Conservation (phyloP, 2,113 vertebrate genomes). For the Pimephales promelas region DNA sequence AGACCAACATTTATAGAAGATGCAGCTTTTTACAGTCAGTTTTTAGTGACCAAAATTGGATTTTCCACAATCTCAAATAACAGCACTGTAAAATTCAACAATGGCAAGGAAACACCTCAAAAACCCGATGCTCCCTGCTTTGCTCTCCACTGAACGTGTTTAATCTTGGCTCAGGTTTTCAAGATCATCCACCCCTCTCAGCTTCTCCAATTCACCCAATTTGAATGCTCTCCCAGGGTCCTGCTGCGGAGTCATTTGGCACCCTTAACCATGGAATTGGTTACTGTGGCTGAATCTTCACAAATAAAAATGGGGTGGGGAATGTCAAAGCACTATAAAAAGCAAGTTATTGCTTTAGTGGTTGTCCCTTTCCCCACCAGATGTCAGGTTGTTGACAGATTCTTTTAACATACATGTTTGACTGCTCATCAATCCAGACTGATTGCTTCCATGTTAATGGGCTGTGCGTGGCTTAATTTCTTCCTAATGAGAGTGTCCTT, state of each 20-base stretch:
- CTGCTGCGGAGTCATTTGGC: conserved; percentile 30
- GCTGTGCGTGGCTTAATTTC: conserved; percentile 59
- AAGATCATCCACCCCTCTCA: conserved; percentile 57
- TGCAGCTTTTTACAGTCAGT: not conserved
- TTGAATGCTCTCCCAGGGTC: conserved; percentile 58
- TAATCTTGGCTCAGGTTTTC: conserved; percentile 60
- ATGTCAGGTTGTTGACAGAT: conserved; percentile 61
- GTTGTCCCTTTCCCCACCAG: conserved; percentile 53
- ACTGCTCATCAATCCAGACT: conserved; percentile 61
- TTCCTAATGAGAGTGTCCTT: conserved; percentile 62
- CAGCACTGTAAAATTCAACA: not conserved
- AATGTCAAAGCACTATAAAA: not conserved
- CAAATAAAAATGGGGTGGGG: not conserved
- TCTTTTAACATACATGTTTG: conserved; percentile 52
- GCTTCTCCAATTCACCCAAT: conserved; percentile 53
- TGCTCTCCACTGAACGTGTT: conserved; percentile 38
- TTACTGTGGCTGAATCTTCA: not conserved
- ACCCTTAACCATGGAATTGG: not conserved
- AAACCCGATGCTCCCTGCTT: not conserved
- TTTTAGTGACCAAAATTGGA: not conserved
- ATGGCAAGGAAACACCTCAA: not conserved
- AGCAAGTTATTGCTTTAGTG: not conserved
- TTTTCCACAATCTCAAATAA: not conserved
- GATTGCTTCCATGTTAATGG: conserved; percentile 63
- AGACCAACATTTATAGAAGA: not conserved